A percentile compares a stretch with the other conserved stretches of the same genome.
phyloP scores from a whole-genome alignment of 92 coral and sea anemone species.

The Epizoanthus stellaris region DNA sequence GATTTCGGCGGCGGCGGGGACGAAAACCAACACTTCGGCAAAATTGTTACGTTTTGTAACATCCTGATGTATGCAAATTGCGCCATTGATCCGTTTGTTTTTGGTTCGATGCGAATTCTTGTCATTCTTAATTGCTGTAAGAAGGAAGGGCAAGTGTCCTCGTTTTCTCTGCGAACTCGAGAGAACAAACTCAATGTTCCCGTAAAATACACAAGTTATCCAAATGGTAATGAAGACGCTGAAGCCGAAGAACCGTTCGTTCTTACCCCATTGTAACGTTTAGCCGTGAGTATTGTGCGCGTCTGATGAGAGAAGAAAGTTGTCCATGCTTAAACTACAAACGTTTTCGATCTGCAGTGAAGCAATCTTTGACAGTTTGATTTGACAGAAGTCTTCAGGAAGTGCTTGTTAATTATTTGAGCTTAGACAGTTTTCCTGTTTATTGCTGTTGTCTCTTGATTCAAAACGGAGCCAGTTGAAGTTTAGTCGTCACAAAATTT shows the following conservation, averaged over 20 bases:
- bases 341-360: too few relatives aligned
- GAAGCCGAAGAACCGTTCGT: neutral
- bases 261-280: neutral
- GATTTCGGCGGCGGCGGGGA: conserved; percentile 69
- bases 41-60: conserved; percentile 74
- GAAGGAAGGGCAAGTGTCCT: neutral
- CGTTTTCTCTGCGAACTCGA: conserved; percentile 25
- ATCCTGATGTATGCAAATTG: conserved; percentile 81
- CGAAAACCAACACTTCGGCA: conserved; percentile 49
- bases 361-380: too few relatives aligned
- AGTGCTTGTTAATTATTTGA: too few relatives aligned
- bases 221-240: neutral
- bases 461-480: too few relatives aligned
- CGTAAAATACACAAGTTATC: neutral
- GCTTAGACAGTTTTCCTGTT: too few relatives aligned
- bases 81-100: conserved; percentile 86
- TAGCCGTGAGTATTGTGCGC: too few relatives aligned
- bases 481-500: too few relatives aligned
- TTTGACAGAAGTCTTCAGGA: too few relatives aligned
- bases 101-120: conserved; percentile 69
- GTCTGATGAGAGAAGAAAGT: too few relatives aligned
- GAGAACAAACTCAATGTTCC: neutral
- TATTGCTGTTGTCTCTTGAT: too few relatives aligned
- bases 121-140: neutral
- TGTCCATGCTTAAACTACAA: too few relatives aligned